phyloP scores from a whole-genome alignment of 2,888 invertebrate species.

The Augiades crinisus region DNA sequence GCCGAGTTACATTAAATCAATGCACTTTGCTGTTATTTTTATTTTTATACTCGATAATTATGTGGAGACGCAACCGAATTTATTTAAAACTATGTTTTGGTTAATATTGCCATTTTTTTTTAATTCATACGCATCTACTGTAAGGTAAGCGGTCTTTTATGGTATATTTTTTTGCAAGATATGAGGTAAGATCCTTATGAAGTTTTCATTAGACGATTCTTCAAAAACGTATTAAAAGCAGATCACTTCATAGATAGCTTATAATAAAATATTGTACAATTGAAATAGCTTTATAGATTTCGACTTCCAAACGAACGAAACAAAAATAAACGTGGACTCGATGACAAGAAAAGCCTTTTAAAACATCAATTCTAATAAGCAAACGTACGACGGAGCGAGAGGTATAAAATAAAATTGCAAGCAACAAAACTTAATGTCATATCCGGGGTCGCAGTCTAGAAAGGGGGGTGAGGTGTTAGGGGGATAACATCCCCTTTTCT shows the following conservation, averaged over 20 bases:
- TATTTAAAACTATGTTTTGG: too few species aligned
- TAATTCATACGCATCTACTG: too few species aligned
- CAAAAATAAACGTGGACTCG: not conserved
- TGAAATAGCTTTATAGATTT: too few species aligned
- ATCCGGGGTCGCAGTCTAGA: slow-evolving; percentile 18
- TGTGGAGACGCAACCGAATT: too few species aligned
- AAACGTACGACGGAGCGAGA: slow-evolving; percentile 7
- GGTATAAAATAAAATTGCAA: slow-evolving; percentile 14
- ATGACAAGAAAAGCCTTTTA: slow-evolving; percentile 1
- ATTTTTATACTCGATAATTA: not conserved
- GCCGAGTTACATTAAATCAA: slow-evolving; percentile 18
- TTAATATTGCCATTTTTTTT: too few species aligned
- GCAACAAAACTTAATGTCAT: slow-evolving; percentile 20
- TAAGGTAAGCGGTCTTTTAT: too few species aligned
- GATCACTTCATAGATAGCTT: too few species aligned
- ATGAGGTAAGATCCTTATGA: too few species aligned
- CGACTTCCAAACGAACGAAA: not conserved
- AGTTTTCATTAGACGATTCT: too few species aligned
- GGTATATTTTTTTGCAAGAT: too few species aligned
- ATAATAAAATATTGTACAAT: too few species aligned
- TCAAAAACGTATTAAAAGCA: too few species aligned
- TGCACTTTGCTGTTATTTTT: not conserved
- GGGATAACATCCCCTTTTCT: not conserved
- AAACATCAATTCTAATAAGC: slow-evolving; percentile 6
- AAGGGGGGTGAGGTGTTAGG: not conserved